Evolutionary conservation across 2,113 vertebrate species (phyloP).

Genomic region (Melanostigma gelatinosum): DNA sequence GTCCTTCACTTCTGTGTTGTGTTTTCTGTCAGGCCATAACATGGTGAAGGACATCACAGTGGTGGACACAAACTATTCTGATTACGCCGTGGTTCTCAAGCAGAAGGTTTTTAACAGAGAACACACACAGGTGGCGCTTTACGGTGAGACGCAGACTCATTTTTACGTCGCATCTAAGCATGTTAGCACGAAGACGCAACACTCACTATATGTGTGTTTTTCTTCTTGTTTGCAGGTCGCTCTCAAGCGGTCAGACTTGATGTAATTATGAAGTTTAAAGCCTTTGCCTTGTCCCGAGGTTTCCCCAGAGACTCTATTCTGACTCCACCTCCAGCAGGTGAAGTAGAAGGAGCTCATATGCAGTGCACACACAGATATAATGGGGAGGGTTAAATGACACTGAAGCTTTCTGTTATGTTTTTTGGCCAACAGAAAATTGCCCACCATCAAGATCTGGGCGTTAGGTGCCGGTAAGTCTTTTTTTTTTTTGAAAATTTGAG

Average conservation of each 20-base stretch:
- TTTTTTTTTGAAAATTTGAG: not conserved
- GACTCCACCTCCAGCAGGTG: conserved; percentile 76
- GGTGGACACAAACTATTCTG: conserved; percentile 83
- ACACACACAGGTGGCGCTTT: conserved; percentile 83
- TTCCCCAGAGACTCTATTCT: conserved; percentile 80
- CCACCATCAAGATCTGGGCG: conserved; percentile 44
- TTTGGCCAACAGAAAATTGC: conserved; percentile 70
- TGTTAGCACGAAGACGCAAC: not conserved
- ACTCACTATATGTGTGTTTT: not conserved
- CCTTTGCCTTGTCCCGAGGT: conserved; percentile 67
- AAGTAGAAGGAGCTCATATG: not conserved
- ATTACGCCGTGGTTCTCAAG: conserved; percentile 83
- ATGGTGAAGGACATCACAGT: conserved; percentile 84
- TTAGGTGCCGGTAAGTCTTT: conserved; percentile 53
- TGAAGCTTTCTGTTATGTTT: not conserved
- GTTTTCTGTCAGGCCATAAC: conserved; percentile 71
- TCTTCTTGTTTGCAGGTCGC: conserved; percentile 69
- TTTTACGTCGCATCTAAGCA: not conserved
- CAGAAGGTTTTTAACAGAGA: conserved; percentile 81
- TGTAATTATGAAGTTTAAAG: conserved; percentile 77
- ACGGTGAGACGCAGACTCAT: conserved; percentile 71
- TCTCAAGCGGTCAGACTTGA: conserved; percentile 57
- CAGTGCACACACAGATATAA: not conserved
- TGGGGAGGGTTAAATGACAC: not conserved
- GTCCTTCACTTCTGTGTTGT: not conserved